Evolutionary conservation across 2,113 vertebrate species (phyloP).

Genomic region (Hypomesus transpacificus): DNA sequence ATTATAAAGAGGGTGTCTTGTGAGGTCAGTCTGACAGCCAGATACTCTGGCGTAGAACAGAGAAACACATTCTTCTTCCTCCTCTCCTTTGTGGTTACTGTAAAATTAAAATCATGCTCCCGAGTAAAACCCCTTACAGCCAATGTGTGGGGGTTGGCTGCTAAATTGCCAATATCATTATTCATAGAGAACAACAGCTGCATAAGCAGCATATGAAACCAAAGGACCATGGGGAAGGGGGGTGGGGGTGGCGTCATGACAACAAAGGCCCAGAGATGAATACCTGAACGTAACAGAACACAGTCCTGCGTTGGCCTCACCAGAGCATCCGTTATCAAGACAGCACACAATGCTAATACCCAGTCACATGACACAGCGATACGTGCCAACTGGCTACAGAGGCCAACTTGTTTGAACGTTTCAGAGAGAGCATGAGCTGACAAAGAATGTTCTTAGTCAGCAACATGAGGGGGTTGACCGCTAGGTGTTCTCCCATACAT

Average conservation of each 20-base stretch:
- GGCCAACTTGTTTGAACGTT: conserved; percentile 3
- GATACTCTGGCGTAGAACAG: conserved; percentile 7
- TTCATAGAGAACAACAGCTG: conserved; percentile 10
- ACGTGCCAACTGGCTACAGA: neutral
- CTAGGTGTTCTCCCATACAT: no score
- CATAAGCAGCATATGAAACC: conserved; percentile 30
- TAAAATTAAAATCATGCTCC: neutral
- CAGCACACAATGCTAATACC: no score
- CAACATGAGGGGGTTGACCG: no score
- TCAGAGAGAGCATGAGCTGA: no score
- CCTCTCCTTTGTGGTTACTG: conserved; percentile 19
- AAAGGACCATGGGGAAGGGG: conserved; percentile 18
- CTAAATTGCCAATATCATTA: conserved; percentile 1
- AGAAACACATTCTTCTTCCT: conserved; percentile 13
- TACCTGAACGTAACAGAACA: conserved; percentile 17
- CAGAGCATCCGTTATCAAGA: no score
- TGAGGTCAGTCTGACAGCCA: conserved; percentile 54
- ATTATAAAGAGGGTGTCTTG: conserved; percentile 49
- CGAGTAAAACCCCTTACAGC: neutral
- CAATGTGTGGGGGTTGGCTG: conserved; percentile 13
- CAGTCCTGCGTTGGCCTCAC: conserved; percentile 4
- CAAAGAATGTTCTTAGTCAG: no score
- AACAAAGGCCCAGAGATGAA: conserved; percentile 25
- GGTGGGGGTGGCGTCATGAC: conserved; percentile 33
- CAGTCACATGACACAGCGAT: no score